Conservation (phyloP, 2,888 invertebrate genomes). For the Cheilosia scutellata region DNA sequence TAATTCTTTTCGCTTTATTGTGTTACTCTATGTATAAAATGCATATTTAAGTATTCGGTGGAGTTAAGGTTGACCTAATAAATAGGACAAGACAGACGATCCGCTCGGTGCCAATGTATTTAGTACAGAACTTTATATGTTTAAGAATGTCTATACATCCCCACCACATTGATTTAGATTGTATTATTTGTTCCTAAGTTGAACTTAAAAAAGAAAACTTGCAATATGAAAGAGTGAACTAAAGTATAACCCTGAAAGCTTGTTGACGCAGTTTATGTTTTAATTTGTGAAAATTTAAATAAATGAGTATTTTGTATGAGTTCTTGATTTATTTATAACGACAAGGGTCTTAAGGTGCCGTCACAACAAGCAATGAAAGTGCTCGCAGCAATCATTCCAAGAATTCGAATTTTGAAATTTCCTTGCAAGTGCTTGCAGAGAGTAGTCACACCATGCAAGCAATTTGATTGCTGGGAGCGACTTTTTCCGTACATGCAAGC, state of each 20-base stretch:
- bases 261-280: constrained; percentile 17
- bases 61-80: constrained; percentile 27
- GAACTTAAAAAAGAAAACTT: constrained; percentile 63
- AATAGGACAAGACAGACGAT: constrained; percentile 25
- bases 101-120: constrained; percentile 69
- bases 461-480: too few species aligned
- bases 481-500: too few species aligned
- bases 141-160: constrained; percentile 52
- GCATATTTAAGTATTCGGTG: constrained; percentile 44
- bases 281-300: constrained; percentile 21
- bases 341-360: too few species aligned
- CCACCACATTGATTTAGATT: constrained; percentile 48
- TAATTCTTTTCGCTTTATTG: constrained; percentile 17
- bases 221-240: constrained; percentile 75
- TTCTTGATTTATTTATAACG: neutral
- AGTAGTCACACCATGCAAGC: too few species aligned
- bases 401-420: too few species aligned
- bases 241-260: constrained; percentile 27
- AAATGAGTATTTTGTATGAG: constrained; percentile 12
- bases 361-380: too few species aligned
- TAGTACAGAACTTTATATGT: constrained; percentile 51
- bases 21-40: constrained; percentile 51
- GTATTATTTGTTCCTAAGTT: constrained; percentile 38
- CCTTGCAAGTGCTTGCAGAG: too few species aligned
- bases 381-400: too few species aligned